Conservation (phyloP, 2,113 vertebrate species). For the Himantopus leucocephalus region DNA sequence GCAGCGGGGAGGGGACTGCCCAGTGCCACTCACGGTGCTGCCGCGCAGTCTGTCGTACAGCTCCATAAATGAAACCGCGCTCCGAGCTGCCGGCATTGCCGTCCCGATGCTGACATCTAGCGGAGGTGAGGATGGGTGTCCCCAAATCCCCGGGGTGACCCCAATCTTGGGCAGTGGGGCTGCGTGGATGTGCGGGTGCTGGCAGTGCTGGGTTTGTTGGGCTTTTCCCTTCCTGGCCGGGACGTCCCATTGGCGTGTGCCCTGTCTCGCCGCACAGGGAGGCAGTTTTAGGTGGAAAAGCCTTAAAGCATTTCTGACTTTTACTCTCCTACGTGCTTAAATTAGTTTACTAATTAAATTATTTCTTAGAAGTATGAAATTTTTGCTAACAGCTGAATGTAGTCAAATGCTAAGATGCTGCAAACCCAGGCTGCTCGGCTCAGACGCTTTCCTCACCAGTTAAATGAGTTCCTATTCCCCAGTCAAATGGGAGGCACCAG, state of each 20-base stretch:
- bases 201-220: not conserved
- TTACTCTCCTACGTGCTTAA: not conserved
- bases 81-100: not conserved
- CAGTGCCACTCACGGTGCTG: not conserved
- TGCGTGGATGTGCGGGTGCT: not conserved
- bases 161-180: not conserved
- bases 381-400: not conserved
- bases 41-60: accelerated
- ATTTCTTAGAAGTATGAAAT: not conserved
- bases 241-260: accelerated
- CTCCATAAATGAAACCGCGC: accelerated
- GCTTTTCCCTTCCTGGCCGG: not conserved
- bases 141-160: not conserved
- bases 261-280: accelerated
- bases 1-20: not conserved
- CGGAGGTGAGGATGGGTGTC: not conserved
- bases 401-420: not conserved
- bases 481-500: not conserved
- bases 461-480: not conserved
- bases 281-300: not conserved
- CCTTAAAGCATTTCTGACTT: not conserved
- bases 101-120: slow-evolving; percentile 25
- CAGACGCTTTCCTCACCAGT: not conserved
- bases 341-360: not conserved
- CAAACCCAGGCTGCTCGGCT: not conserved